These are phyloP conservation scores for Ia io DNA, from an alignment of 2,113 vertebrate species.

Conservation along the genomic window DNA sequence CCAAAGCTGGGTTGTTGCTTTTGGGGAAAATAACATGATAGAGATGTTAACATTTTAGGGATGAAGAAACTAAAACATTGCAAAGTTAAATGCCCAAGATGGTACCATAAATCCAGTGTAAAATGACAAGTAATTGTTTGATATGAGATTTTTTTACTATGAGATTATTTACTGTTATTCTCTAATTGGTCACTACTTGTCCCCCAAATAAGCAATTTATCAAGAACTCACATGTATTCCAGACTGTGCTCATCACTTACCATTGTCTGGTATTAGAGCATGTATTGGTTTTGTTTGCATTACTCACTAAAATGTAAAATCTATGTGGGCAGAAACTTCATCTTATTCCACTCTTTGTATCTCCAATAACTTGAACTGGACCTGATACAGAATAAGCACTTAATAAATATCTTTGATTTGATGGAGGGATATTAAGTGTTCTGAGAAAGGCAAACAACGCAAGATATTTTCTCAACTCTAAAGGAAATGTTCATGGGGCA, in stretches of 20 bases:
- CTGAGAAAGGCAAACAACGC: background rate
- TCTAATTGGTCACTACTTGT: background rate
- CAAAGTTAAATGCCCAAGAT: background rate
- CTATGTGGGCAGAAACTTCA: background rate
- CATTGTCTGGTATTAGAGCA: background rate
- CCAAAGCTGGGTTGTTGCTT: background rate
- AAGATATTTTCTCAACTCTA: slow-evolving; percentile 10
- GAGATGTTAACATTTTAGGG: background rate
- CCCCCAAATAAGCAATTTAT: background rate
- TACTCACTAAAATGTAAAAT: background rate
- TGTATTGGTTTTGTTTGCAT: background rate
- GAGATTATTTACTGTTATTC: background rate
- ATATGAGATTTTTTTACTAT: background rate
- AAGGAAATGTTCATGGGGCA: background rate
- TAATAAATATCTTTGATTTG: background rate
- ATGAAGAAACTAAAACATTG: background rate
- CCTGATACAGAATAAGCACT: background rate
- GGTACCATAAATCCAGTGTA: background rate
- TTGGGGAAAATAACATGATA: background rate
- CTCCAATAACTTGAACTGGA: background rate
- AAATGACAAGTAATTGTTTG: background rate
- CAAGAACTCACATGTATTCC: background rate
- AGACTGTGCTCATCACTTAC: background rate
- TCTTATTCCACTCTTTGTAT: background rate
- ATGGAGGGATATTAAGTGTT: background rate